Evolutionary conservation across 2,113 vertebrate genomes (phyloP), one percentile per base, ranked within the genome.

Genomic region (Dunckerocampus dactyliophorus): DNA sequence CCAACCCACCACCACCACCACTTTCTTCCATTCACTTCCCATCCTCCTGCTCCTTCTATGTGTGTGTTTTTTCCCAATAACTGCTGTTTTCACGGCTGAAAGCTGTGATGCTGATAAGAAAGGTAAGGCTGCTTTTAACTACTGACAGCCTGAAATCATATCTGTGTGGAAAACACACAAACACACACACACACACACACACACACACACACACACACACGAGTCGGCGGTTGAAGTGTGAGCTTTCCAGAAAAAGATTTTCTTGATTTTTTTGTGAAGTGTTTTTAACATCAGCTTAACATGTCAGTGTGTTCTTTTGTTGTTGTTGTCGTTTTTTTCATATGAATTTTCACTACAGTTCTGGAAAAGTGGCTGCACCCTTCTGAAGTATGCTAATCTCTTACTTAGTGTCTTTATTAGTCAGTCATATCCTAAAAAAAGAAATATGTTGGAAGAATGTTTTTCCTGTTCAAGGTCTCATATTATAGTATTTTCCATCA

Each of bases 91-190:
- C 83, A 88, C 53, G 80, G 83, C 59, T 84, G 37, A 87, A 88
- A 86, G 85, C 87, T 89, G 85, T 80, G 83, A 87, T 86, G 82
- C 79, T 75, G 87, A 89, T 91, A 89, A 91, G 85, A 84, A 86
- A 88, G 83, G 83, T 88, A 78, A 77, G 76, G 72, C 69, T 79
- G 82, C 81, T 72, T 87, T 81, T 81, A 87, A 88, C 84, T 86
- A 88, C 85, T 86, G 87, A 88, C 83, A 86, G 82, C 77, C 80
- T 82, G 72, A 83, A 79, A 66, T 86, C 80, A 81, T 69, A 75
- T 86, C 69, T 83, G 53, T 56, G 69, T 45, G 55, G 72, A 59
- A 64, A 65, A 63, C 11, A 56, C 9, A n/a, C n/a, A n/a, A n/a
- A n/a, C n/a, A n/a, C n/a, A n/a, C n/a, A n/a, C n/a, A 19, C 31